These are phyloP conservation scores for Laticauda laticaudata DNA, from an alignment of 2,113 vertebrate genomes.

Conservation along the genomic window DNA sequence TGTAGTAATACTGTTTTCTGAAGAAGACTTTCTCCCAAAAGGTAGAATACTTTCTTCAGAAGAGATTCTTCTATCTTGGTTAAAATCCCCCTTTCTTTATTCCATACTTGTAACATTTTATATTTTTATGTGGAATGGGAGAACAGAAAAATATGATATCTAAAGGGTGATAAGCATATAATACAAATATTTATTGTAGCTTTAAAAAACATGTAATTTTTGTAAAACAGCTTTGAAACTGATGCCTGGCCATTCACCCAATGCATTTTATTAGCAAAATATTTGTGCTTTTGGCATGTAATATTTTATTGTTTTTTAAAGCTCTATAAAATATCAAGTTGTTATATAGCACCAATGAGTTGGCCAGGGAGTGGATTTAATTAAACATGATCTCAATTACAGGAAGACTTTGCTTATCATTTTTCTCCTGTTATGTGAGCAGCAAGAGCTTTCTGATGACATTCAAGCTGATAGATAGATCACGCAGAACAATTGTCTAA, in stretches of 20 bases:
- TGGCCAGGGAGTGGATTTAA: background rate
- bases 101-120: background rate
- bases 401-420: background rate
- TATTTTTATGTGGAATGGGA: background rate
- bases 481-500: background rate
- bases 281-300: background rate
- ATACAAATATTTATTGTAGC: background rate
- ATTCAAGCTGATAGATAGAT: background rate
- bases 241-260: background rate
- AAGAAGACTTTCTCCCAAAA: background rate
- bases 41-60: background rate
- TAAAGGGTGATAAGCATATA: background rate
- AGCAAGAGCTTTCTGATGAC: background rate
- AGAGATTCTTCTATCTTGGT: background rate
- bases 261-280: background rate
- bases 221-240: background rate
- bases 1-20: background rate
- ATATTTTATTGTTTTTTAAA: background rate
- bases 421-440: constrained; percentile 8
- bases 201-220: constrained; percentile 3
- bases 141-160: background rate
- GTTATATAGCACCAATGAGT: background rate
- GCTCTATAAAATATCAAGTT: background rate
- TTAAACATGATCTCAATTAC: background rate
- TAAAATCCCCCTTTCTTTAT: background rate